Conservation (phyloP, 2,888 invertebrate genomes). For the Melanophora roralis region DNA sequence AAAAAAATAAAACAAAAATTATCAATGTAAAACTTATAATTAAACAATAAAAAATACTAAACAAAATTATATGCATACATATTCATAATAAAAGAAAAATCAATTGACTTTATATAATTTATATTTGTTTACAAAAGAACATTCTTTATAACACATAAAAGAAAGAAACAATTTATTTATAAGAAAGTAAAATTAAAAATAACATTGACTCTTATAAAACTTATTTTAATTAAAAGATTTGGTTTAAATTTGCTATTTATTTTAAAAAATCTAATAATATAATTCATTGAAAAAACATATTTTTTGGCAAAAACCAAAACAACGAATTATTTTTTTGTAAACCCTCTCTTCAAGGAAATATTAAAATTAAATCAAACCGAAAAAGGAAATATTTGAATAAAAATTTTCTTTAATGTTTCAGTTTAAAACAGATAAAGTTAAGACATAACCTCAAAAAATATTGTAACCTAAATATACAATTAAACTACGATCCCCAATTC, state of each 20-base stretch:
- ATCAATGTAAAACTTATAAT: constrained; percentile 26
- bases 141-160: constrained; percentile 39
- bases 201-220: neutral
- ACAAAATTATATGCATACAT: constrained; percentile 28
- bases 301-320: constrained; percentile 11
- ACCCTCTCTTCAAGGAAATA: no score
- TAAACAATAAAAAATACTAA: constrained; percentile 36
- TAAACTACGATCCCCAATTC: neutral
- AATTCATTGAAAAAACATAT: neutral
- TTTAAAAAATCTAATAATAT: constrained; percentile 9
- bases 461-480: neutral
- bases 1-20: constrained; percentile 36
- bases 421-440: no score
- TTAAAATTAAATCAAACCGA: neutral
- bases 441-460: no score
- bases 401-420: no score
- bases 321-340: constrained; percentile 48
- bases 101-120: constrained; percentile 57
- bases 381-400: no score
- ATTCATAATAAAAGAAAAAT: constrained; percentile 39
- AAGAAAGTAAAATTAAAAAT: neutral
- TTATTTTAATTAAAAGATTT: neutral
- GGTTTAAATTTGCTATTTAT: constrained; percentile 13
- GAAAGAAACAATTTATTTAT: constrained; percentile 16
- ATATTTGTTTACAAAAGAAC: constrained; percentile 11